Percentiles rank a stretch among this genome's conserved stretches.
Evolutionary conservation across 2,797 vertebrate genomes (phyloP).

Genomic region (Poliocrania exsul): DNA sequence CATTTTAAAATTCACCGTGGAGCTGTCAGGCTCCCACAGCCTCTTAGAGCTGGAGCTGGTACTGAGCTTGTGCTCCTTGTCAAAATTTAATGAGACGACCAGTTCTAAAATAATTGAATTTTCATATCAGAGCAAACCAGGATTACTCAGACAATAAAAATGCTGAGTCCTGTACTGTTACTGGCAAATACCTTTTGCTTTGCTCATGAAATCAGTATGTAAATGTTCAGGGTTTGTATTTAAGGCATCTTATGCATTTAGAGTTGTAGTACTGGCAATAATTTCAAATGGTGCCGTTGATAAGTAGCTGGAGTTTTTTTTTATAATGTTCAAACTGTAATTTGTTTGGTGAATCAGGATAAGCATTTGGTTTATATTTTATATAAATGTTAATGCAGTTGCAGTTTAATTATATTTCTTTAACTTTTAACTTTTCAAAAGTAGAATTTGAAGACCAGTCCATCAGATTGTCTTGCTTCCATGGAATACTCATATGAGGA

Average conservation of each 20-base stretch:
- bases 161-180: constrained; percentile 99
- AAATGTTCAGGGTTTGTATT: constrained; percentile 98
- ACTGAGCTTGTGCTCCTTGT: constrained; percentile 93
- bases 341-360: constrained; percentile 99
- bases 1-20: constrained; percentile 92
- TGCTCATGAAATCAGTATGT: constrained; percentile 99
- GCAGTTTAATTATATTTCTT: constrained; percentile 97
- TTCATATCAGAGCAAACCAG: constrained; percentile 99
- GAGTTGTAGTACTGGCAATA: constrained; percentile 96
- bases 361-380: constrained; percentile 99
- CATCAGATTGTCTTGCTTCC: constrained; percentile 76
- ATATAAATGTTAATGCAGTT: constrained; percentile 93
- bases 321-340: constrained; percentile 98
- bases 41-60: constrained; percentile 92
- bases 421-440: constrained; percentile 86
- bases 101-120: constrained; percentile 99
- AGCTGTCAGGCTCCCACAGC: constrained; percentile 95
- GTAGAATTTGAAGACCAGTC: constrained; percentile 71
- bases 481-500: constrained; percentile 76
- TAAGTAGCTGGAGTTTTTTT: constrained; percentile 90
- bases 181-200: constrained; percentile 99
- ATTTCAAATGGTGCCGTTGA: constrained; percentile 96
- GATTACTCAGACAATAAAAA: constrained; percentile 99
- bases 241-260: constrained; percentile 99
- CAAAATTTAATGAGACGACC: constrained; percentile 98